phyloP scores from a whole-genome alignment of 1,140 invertebrate genomes.

The Drosophila insularis region DNA sequence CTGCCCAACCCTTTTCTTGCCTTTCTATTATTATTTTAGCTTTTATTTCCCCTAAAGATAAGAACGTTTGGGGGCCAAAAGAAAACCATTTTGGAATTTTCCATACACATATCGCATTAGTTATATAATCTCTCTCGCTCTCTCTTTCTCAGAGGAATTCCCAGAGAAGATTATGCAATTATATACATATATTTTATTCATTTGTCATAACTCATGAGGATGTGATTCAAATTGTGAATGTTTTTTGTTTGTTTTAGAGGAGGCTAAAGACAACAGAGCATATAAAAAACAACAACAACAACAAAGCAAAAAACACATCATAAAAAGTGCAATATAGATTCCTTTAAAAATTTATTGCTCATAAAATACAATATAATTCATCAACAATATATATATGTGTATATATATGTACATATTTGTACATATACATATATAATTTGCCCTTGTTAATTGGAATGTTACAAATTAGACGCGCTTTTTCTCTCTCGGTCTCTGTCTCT shows the following conservation, averaged over 20 bases:
- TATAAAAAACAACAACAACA: not conserved
- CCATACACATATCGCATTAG: not conserved
- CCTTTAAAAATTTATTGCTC: not conserved
- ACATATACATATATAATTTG: not conserved
- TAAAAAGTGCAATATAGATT: not conserved
- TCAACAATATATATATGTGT: not conserved
- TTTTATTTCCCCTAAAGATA: slow-evolving; percentile 3
- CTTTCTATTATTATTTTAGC: not conserved
- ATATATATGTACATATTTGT: not conserved
- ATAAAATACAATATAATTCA: not conserved
- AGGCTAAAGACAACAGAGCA: not conserved
- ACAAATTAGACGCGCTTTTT: not conserved
- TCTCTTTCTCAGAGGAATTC: not conserved
- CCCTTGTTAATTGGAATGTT: slow-evolving; percentile 9
- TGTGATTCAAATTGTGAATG: not conserved
- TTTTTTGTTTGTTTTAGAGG: not conserved
- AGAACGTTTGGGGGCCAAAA: not conserved
- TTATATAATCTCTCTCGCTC: not conserved
- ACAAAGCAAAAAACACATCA: not conserved
- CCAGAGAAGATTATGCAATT: slow-evolving; percentile 3
- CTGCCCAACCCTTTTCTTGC: too few species aligned
- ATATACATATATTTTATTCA: not conserved
- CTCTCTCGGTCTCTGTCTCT: too few species aligned
- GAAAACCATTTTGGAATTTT: not conserved
- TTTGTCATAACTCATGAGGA: not conserved